phyloP scores from a whole-genome alignment of 2,797 vertebrate species.

The Sternotherus odoratus region DNA sequence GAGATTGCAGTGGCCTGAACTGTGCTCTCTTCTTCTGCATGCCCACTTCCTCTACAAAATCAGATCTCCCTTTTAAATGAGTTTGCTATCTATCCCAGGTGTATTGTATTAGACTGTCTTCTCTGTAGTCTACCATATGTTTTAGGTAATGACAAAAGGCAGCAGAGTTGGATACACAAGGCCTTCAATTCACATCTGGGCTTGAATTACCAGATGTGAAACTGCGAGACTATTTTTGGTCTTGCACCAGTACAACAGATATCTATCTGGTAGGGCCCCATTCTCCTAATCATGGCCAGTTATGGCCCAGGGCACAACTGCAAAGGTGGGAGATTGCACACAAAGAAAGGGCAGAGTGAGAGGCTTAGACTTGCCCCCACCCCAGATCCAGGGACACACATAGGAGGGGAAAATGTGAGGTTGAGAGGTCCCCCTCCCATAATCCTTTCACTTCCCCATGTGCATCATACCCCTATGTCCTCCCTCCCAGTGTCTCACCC shows the following conservation, averaged over 20 bases:
- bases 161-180: constrained; percentile 10
- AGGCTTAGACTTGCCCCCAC: too few species aligned
- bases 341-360: too few species aligned
- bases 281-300: neutral
- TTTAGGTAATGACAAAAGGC: neutral
- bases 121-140: neutral
- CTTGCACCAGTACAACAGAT: neutral
- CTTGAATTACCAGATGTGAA: neutral
- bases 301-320: neutral
- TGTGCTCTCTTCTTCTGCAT: constrained; percentile 4
- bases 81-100: neutral
- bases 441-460: neutral
- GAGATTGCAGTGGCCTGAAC: neutral
- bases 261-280: neutral
- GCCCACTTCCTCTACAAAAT: constrained; percentile 5
- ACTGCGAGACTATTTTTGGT: neutral
- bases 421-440: neutral
- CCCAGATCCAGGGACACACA: too few species aligned
- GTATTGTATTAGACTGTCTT: constrained; percentile 4
- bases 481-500: too few species aligned
- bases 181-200: neutral
- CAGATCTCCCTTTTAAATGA: constrained; percentile 20
- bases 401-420: too few species aligned
- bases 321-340: neutral
- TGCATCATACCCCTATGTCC: too few species aligned